These are phyloP conservation scores for Amphiprion ocellaris DNA, from an alignment of 2,113 vertebrate species.

Conservation along the genomic window DNA sequence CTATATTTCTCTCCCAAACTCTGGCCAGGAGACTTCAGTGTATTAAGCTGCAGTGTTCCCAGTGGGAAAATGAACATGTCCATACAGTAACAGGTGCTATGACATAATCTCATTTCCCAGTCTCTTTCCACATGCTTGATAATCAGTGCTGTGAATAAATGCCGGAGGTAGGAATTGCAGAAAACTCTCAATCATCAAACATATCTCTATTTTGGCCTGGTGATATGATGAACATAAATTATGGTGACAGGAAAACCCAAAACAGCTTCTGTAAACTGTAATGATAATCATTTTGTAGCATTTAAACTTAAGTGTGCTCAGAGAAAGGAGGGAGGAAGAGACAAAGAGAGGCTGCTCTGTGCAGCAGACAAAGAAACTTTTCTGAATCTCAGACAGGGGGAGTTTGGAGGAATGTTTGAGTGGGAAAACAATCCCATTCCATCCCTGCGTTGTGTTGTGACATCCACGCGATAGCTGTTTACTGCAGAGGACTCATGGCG, in stretches of 20 bases:
- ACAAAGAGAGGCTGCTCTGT: slow-evolving; percentile 45
- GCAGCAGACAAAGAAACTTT: slow-evolving; percentile 63
- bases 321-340: slow-evolving; percentile 1
- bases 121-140: slow-evolving; percentile 16
- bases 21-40: slow-evolving; percentile 16
- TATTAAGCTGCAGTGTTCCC: slow-evolving; percentile 35
- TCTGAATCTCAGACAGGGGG: slow-evolving; percentile 63
- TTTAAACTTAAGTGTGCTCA: slow-evolving; percentile 37
- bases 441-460: slow-evolving; percentile 56
- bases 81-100: slow-evolving; percentile 64
- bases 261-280: slow-evolving; percentile 47
- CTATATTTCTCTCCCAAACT: slow-evolving; percentile 10
- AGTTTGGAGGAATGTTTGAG: slow-evolving; percentile 72
- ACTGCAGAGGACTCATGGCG: slow-evolving; percentile 41
- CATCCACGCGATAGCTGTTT: slow-evolving; percentile 65
- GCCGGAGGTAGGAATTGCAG: neutral
- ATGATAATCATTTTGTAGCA: slow-evolving; percentile 37
- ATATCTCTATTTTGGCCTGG: slow-evolving; percentile 22
- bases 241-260: slow-evolving; percentile 18
- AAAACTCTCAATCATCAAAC: slow-evolving; percentile 13
- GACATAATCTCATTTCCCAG: slow-evolving; percentile 36
- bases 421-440: slow-evolving; percentile 68
- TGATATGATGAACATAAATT: slow-evolving; percentile 9
- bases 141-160: slow-evolving; percentile 29
- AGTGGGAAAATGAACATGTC: slow-evolving; percentile 39